These are phyloP conservation scores for Chloroclysta siterata DNA, from an alignment of 2,888 invertebrate genomes.

Conservation along the genomic window DNA sequence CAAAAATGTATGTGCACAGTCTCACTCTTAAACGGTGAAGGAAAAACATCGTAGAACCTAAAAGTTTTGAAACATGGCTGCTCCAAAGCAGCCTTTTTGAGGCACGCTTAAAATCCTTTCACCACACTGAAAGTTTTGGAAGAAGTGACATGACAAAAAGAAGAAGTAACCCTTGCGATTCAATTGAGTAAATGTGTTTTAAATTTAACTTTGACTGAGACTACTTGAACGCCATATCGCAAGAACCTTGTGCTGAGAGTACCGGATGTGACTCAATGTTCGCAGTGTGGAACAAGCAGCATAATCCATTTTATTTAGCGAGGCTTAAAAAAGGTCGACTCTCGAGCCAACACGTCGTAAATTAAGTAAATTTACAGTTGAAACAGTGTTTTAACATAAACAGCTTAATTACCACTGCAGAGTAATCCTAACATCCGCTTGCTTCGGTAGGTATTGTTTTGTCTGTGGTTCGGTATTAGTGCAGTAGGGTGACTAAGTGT, in stretches of 20 bases:
- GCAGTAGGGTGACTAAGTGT: conserved; percentile 20
- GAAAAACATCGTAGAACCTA: too few relatives aligned
- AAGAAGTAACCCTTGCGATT: too few relatives aligned
- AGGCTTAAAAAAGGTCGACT: conserved; percentile 33
- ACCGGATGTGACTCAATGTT: conserved; percentile 13
- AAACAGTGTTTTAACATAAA: conserved; percentile 56
- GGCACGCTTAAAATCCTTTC: too few relatives aligned
- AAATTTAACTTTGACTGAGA: too few relatives aligned
- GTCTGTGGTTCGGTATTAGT: conserved; percentile 20
- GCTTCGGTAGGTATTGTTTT: background rate
- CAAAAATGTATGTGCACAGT: too few relatives aligned
- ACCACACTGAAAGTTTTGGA: too few relatives aligned
- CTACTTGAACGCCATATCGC: background rate
- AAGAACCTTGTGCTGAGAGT: background rate
- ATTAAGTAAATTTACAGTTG: conserved; percentile 57
- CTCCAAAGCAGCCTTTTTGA: too few relatives aligned
- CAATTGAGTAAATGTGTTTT: too few relatives aligned
- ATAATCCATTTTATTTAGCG: conserved; percentile 25
- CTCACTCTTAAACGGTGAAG: too few relatives aligned
- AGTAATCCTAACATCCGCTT: conserved; percentile 60
- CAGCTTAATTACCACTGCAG: conserved; percentile 59
- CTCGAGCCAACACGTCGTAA: conserved; percentile 47
- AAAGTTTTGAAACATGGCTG: too few relatives aligned
- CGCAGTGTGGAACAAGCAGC: conserved; percentile 1
- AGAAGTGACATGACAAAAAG: too few relatives aligned